These are phyloP conservation scores for Rhopalosiphum maidis DNA, from an alignment of 1,140 invertebrate species.

Conservation along the genomic window DNA sequence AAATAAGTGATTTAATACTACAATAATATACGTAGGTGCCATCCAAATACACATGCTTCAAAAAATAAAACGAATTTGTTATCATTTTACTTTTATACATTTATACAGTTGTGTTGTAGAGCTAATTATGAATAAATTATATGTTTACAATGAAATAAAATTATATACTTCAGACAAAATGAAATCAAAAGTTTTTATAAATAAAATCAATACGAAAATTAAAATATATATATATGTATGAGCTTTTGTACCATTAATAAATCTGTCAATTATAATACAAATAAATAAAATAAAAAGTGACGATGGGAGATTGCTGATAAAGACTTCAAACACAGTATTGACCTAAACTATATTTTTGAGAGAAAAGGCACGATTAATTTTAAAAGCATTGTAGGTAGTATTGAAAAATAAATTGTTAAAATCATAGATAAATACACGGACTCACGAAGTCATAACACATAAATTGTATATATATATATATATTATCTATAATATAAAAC, in stretches of 20 bases:
- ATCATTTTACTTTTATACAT: no score
- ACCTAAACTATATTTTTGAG: neutral
- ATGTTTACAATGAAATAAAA: neutral
- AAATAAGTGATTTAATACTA: no score
- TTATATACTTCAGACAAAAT: neutral
- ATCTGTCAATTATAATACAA: neutral
- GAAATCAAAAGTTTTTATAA: neutral
- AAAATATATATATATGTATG: neutral
- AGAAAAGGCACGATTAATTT: neutral
- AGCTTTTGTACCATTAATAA: neutral
- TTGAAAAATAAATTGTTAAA: neutral
- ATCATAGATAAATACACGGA: neutral
- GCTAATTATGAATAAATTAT: neutral
- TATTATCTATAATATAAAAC: neutral
- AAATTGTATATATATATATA: neutral
- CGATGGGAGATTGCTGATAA: neutral
- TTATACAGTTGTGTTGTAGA: neutral
- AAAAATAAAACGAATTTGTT: no score
- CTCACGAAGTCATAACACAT: neutral
- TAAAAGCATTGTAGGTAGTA: neutral
- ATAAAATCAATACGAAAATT: neutral
- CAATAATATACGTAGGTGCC: no score
- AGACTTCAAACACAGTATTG: neutral
- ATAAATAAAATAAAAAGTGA: constrained; percentile 3
- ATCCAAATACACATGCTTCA: no score